Evolutionary conservation across 2,888 invertebrate species (phyloP).

Genomic region (Laothoe populi): DNA sequence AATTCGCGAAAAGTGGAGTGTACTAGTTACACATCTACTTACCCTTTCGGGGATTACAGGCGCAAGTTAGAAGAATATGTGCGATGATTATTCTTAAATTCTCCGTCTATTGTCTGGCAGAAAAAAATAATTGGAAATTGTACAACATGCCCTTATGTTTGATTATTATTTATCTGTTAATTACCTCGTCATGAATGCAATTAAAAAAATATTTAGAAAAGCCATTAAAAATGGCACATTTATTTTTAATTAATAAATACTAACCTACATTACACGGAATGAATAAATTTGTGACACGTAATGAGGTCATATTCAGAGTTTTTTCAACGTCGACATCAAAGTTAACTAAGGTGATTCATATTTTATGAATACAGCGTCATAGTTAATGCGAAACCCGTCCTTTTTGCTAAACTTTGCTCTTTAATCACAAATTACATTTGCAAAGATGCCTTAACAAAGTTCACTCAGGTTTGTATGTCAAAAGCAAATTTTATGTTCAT

Average conservation of each 20-base stretch:
- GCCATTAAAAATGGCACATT: slow-evolving; percentile 4
- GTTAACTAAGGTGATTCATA: slow-evolving; percentile 3
- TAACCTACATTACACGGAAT: slow-evolving; percentile 7
- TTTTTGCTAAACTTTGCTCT: slow-evolving; percentile 1
- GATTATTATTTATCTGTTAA: too few species aligned
- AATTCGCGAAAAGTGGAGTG: too few species aligned
- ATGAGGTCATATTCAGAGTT: slow-evolving; percentile 14
- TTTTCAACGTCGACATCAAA: slow-evolving; percentile 3
- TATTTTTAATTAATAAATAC: slow-evolving; percentile 9
- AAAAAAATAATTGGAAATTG: too few species aligned
- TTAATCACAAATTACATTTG: slow-evolving; percentile 17
- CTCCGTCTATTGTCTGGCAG: too few species aligned
- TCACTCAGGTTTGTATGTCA: not conserved
- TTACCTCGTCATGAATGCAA: not conserved
- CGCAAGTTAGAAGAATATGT: too few species aligned
- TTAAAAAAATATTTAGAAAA: slow-evolving; percentile 13
- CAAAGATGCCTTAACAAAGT: slow-evolving; percentile 20
- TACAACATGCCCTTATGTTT: too few species aligned
- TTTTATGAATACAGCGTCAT: slow-evolving; percentile 18
- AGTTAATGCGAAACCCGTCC: not conserved
- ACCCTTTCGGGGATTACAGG: too few species aligned
- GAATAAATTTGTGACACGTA: slow-evolving; percentile 7
- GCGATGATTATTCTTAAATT: too few species aligned
- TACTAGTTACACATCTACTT: too few species aligned
- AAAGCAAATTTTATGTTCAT: not conserved